Evolutionary conservation across 2,888 invertebrate species (phyloP).

Genomic region (Sarcophaga carnaria): DNA sequence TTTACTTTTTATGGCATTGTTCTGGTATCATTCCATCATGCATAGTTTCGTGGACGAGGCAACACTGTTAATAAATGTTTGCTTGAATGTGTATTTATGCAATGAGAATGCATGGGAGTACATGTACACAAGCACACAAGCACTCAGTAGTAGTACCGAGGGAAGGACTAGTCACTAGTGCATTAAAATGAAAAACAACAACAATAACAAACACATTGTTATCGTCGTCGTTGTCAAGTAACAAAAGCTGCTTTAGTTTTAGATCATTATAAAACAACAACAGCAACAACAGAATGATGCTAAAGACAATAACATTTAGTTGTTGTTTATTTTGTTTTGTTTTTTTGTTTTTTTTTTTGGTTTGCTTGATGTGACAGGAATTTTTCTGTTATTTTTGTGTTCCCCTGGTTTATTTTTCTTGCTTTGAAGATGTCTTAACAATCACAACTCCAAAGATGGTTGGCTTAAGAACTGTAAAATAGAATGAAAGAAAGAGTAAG

Average conservation of each 20-base stretch:
- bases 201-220: not conserved
- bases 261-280: constrained; percentile 55
- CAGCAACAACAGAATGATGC: not conserved
- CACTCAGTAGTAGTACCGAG: no score
- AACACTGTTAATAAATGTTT: no score
- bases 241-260: constrained; percentile 39
- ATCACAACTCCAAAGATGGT: not conserved
- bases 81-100: no score
- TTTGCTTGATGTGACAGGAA: not conserved
- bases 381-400: not conserved
- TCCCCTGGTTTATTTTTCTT: not conserved
- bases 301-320: not conserved
- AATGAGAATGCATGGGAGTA: no score
- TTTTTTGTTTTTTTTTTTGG: not conserved
- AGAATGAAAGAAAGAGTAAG: not conserved
- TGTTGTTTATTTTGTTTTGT: not conserved
- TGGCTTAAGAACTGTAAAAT: not conserved
- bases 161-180: not conserved
- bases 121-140: no score
- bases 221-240: not conserved
- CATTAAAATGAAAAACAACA: constrained; percentile 47
- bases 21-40: constrained; percentile 42
- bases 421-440: not conserved
- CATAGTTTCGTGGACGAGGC: constrained; percentile 39
- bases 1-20: not conserved